A percentile compares a stretch with the other conserved stretches of the same genome.
Evolutionary conservation across 2,888 invertebrate species (phyloP).

Genomic region (Geophilus truncorum): DNA sequence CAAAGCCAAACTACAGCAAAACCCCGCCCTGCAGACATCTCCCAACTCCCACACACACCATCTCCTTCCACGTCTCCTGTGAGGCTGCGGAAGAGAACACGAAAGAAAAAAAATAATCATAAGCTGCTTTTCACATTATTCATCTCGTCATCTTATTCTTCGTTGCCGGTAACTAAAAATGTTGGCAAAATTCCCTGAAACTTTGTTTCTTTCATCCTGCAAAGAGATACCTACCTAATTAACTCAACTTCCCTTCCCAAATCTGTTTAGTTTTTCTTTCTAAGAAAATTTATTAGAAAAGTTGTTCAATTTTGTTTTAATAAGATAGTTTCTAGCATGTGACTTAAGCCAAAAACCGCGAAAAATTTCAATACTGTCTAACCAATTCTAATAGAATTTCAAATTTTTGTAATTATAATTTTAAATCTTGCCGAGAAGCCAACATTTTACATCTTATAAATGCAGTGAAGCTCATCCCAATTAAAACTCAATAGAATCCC

Average conservation of each 20-base stretch:
- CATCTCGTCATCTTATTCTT: background rate
- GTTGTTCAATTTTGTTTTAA: no score
- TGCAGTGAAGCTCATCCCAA: no score
- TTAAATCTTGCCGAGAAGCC: no score
- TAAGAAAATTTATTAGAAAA: no score
- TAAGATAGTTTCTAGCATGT: no score
- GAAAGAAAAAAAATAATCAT: background rate
- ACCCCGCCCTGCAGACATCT: background rate
- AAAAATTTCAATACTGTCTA: no score
- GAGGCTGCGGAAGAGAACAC: background rate
- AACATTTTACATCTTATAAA: no score
- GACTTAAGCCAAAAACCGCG: no score
- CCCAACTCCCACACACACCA: background rate
- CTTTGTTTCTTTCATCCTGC: background rate
- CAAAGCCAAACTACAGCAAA: background rate
- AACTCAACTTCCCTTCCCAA: background rate
- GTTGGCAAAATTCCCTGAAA: background rate
- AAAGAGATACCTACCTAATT: background rate
- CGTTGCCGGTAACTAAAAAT: background rate
- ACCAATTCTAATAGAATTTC: no score
- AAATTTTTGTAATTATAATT: no score
- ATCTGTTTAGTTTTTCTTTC: no score
- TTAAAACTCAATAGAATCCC: no score
- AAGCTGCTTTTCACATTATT: conserved; percentile 14
- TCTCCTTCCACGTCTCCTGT: background rate